Base-by-base conservation (phyloP, 30 jellyfish, hydroid and myxozoan genomes). In the Aurelia sp. region DNA sequence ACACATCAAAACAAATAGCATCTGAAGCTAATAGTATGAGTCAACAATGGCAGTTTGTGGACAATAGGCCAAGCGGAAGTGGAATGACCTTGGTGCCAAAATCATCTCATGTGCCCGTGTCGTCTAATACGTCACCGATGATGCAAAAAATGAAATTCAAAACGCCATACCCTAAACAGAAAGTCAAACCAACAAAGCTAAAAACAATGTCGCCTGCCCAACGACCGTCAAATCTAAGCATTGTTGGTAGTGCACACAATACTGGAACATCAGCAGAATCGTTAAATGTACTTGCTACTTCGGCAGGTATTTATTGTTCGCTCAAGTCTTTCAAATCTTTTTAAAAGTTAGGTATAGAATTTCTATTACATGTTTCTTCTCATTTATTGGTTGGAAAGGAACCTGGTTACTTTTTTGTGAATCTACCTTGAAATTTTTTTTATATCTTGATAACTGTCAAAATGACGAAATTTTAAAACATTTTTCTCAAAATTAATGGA, bases 121-220 rank as follows among this genome's bases (percentile, higher is more conserved):
- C 92, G 22, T 53, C 92, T 18, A 37, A 50, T 19, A 27, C 52
- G n/a, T 57, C 81, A 3, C 64, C 73, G 17, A 20, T 86, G 59
- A 66, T 84, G 59, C 97, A 91, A 77, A 88, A 88, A 66, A 78
- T 88, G 87, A 88, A 86, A 71, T 93, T 93, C 81, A 93, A 93
- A 65, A 75, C 98, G 18, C 98, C 98, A 18, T 22, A 77, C n/a
- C 92, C 95, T 2, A 88, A 88, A 71, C 87, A 86, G 78, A 82
- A 84, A 76, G 90, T 74, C 22, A 93, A 93, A 71, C 90, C 96
- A 13, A 66, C 96, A 23, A 93, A 93, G 67, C 73, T 80, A 33
- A 93, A 88, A 65, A 71, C 98, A 5, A 65, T 75, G 77, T 59
- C 86, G 12, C 90, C 79, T 19, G 71, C 71, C 3, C 96, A 82